These are phyloP conservation scores for Semaprochilodus insignis DNA, from an alignment of 2,797 vertebrate species.

Conservation along the genomic window DNA sequence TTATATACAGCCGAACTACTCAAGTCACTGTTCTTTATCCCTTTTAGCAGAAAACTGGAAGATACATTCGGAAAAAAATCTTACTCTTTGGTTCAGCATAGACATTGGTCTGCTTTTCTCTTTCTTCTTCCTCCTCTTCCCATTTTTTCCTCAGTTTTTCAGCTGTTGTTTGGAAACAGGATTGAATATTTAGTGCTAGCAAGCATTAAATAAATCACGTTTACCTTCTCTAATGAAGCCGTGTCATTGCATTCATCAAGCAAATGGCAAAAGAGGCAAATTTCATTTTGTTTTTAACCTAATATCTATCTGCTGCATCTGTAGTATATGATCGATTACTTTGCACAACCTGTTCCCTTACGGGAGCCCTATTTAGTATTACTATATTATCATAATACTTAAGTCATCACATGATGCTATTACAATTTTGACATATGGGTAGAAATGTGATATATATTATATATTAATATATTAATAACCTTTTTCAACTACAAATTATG, in stretches of 20 bases:
- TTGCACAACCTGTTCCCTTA: background rate
- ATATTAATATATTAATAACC: too few species aligned
- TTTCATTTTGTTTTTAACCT: background rate
- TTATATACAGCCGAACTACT: background rate
- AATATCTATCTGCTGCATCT: background rate
- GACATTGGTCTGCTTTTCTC: conserved; percentile 66
- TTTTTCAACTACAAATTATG: too few species aligned
- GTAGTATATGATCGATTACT: background rate
- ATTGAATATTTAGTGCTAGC: background rate
- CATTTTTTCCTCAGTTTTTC: conserved; percentile 79
- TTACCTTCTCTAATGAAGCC: background rate
- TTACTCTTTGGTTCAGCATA: conserved; percentile 77
- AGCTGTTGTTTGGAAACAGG: conserved; percentile 57
- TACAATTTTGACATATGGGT: too few species aligned
- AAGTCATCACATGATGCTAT: too few species aligned
- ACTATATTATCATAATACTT: too few species aligned
- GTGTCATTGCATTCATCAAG: background rate
- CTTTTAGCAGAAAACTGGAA: background rate
- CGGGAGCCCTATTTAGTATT: too few species aligned
- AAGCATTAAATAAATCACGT: background rate
- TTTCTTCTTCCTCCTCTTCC: conserved; percentile 80
- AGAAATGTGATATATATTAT: too few species aligned
- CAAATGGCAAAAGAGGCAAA: background rate
- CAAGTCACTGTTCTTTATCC: background rate
- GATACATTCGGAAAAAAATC: conserved; percentile 18